These are phyloP conservation scores for Eugnorisma glareosa DNA, from an alignment of 2,888 invertebrate genomes.

Conservation along the genomic window DNA sequence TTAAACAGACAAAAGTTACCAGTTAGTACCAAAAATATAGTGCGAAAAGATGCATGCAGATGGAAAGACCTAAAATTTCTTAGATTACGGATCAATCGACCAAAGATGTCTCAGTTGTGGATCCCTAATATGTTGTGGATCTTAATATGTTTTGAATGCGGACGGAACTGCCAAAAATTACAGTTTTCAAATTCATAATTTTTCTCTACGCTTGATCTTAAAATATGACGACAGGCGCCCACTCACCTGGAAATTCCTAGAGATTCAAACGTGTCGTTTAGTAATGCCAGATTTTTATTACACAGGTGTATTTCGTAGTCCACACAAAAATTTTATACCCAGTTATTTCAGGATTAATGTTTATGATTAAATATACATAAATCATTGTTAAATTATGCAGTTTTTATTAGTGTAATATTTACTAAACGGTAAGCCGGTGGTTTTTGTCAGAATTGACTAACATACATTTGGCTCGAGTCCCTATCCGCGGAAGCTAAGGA, in stretches of 20 bases:
- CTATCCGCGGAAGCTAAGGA: constrained; percentile 1
- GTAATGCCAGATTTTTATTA: constrained; percentile 12
- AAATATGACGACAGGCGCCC: constrained; percentile 27
- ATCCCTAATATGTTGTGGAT: too few species aligned
- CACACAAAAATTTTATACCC: neutral
- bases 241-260: constrained; percentile 41
- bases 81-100: neutral
- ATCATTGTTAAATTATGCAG: constrained; percentile 22
- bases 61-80: neutral
- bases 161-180: neutral
- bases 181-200: neutral
- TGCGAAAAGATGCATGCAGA: neutral
- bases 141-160: neutral
- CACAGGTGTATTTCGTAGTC: constrained; percentile 30
- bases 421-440: neutral
- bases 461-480: constrained; percentile 11
- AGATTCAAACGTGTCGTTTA: constrained; percentile 40
- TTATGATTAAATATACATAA: constrained; percentile 1
- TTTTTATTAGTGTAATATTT: constrained; percentile 2
- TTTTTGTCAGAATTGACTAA: neutral
- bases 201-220: constrained; percentile 16
- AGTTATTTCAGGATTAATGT: constrained; percentile 15
- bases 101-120: neutral
- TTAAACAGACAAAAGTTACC: neutral
- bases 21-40: neutral